A percentile compares a stretch with the other conserved stretches of the same genome.
Evolutionary conservation across 2,797 vertebrate genomes (phyloP).

Genomic region (Caiman crocodilus): DNA sequence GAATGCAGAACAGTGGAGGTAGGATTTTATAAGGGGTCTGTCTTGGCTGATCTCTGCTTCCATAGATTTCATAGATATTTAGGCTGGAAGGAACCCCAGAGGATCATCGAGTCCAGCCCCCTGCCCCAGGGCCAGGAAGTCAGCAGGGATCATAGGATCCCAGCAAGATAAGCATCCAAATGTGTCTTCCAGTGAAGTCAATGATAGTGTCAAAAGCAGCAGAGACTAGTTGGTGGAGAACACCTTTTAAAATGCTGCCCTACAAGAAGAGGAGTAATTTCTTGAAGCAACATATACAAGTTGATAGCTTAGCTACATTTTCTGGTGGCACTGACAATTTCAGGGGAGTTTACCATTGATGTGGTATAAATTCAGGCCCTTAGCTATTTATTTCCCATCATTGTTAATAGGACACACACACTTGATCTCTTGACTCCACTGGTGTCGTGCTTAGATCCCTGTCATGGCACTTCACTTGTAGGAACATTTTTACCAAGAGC

Average conservation of each 20-base stretch:
- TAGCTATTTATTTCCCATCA: slow-evolving; percentile 51
- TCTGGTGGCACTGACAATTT: not conserved
- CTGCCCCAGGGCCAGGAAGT: too few species aligned
- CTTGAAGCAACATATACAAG: not conserved
- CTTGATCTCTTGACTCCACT: not conserved
- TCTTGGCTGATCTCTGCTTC: not conserved
- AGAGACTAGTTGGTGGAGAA: not conserved
- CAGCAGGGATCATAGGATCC: too few species aligned
- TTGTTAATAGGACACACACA: not conserved
- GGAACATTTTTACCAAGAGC: slow-evolving; percentile 52
- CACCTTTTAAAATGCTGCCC: not conserved
- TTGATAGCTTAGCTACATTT: not conserved
- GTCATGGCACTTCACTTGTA: not conserved
- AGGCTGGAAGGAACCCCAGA: too few species aligned
- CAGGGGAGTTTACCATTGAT: not conserved
- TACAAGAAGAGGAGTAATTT: not conserved
- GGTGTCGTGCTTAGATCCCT: slow-evolving; percentile 21
- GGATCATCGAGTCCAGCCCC: too few species aligned
- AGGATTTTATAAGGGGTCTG: not conserved
- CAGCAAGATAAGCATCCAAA: too few species aligned
- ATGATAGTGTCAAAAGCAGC: not conserved
- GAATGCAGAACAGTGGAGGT: not conserved
- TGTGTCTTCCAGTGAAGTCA: not conserved
- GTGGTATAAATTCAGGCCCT: not conserved
- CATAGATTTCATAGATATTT: too few species aligned